phyloP scores from a whole-genome alignment of 2,888 invertebrate species.

The Protophormia terraenovae region DNA sequence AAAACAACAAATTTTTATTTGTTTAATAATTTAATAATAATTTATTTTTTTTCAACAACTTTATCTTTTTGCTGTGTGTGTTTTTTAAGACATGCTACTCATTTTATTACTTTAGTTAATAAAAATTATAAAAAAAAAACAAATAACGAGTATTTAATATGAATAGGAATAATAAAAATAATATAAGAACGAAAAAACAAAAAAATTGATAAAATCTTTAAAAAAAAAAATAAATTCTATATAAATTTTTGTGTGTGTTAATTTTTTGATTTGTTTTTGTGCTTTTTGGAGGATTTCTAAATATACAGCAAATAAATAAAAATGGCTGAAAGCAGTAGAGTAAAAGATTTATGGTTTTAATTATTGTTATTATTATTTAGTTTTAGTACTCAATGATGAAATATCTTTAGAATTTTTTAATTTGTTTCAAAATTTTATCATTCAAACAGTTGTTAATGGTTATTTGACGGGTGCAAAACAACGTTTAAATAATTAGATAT shows the following conservation, averaged over 20 bases:
- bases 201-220: slow-evolving; percentile 69
- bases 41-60: slow-evolving; percentile 30
- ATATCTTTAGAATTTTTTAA: slow-evolving; percentile 60
- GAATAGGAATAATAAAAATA: not conserved
- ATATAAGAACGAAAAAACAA: slow-evolving; percentile 31
- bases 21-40: slow-evolving; percentile 52
- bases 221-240: slow-evolving; percentile 53
- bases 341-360: slow-evolving; percentile 56
- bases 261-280: slow-evolving; percentile 69
- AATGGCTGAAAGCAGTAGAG: slow-evolving; percentile 45
- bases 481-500: too few species aligned
- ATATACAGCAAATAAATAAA: too few species aligned
- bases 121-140: slow-evolving; percentile 45
- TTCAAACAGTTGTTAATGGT: slow-evolving; percentile 80
- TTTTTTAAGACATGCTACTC: slow-evolving; percentile 60
- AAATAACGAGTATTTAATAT: slow-evolving; percentile 27
- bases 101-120: slow-evolving; percentile 58
- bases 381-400: slow-evolving; percentile 67
- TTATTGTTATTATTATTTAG: slow-evolving; percentile 55
- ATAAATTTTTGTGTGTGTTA: not conserved
- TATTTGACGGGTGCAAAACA: slow-evolving; percentile 80
- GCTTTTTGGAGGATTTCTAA: slow-evolving; percentile 60
- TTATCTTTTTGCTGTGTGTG: slow-evolving; percentile 44
- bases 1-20: slow-evolving; percentile 56
- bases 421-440: slow-evolving; percentile 54